Conservation (phyloP, 2,888 invertebrate genomes). For the Cybosia mesomella region DNA sequence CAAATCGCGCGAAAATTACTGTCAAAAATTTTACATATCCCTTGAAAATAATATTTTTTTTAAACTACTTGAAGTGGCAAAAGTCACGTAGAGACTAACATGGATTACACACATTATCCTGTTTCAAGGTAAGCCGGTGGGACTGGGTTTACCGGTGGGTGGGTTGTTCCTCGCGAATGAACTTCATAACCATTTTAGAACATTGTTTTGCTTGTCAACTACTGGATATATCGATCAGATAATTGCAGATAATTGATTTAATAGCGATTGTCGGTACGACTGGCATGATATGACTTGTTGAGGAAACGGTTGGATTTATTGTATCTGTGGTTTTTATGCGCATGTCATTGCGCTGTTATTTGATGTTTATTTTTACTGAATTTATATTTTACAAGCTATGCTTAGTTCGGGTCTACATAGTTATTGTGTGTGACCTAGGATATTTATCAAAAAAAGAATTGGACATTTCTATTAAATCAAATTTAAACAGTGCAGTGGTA, state of each 20-base stretch:
- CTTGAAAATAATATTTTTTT: constrained; percentile 43
- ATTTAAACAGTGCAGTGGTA: not conserved
- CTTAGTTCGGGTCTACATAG: too few species aligned
- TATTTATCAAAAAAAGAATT: not conserved
- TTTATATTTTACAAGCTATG: too few species aligned
- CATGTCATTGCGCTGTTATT: not conserved
- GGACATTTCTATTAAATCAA: not conserved
- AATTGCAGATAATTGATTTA: constrained; percentile 33
- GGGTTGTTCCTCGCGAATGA: constrained; percentile 74
- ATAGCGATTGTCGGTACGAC: constrained; percentile 40
- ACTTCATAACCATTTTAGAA: constrained; percentile 56
- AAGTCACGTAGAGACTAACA: constrained; percentile 60
- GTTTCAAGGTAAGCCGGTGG: constrained; percentile 71
- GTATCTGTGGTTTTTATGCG: not conserved
- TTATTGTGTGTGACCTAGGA: too few species aligned
- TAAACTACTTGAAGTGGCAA: constrained; percentile 45
- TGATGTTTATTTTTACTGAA: not conserved
- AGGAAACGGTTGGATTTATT: constrained; percentile 12
- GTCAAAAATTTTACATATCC: constrained; percentile 19
- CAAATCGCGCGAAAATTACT: constrained; percentile 26
- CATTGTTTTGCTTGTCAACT: constrained; percentile 67
- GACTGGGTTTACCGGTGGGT: constrained; percentile 60
- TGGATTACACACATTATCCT: constrained; percentile 59
- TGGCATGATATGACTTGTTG: constrained; percentile 23
- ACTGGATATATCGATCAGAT: constrained; percentile 41